Percentiles rank a stretch among this genome's conserved stretches.
These are phyloP conservation scores for Drosophila hydei DNA, from an alignment of 1,140 invertebrate species.

Conservation along the genomic window DNA sequence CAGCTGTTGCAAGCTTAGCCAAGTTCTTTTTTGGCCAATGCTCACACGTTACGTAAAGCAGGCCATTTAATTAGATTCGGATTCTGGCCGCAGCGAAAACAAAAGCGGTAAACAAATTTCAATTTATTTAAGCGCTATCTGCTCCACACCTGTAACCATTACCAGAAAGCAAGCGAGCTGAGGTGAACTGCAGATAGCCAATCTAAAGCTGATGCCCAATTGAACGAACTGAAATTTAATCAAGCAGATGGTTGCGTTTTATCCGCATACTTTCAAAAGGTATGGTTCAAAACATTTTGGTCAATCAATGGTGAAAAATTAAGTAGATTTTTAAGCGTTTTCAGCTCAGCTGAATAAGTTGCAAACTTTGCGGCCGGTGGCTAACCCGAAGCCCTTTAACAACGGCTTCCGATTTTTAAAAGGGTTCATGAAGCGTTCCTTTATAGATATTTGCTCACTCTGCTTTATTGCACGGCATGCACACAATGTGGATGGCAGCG, in stretches of 20 bases:
- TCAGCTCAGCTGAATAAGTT: conserved; percentile 42
- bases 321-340: conserved; percentile 54
- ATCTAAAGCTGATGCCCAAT: conserved; percentile 24
- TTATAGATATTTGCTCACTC: conserved; percentile 20
- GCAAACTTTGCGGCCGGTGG: conserved; percentile 52
- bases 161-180: background rate
- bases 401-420: conserved; percentile 16
- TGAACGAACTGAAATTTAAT: conserved; percentile 61
- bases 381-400: conserved; percentile 23
- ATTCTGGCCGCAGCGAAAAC: conserved; percentile 38
- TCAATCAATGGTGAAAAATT: conserved; percentile 59
- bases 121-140: conserved; percentile 70
- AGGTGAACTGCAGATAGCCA: conserved; percentile 1
- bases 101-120: conserved; percentile 61
- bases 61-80: conserved; percentile 69
- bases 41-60: conserved; percentile 31
- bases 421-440: conserved; percentile 8
- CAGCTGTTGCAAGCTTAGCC: conserved; percentile 59
- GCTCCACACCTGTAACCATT: conserved; percentile 36
- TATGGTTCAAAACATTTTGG: conserved; percentile 35
- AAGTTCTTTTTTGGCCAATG: conserved; percentile 35
- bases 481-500: conserved; percentile 41
- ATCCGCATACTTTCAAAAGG: conserved; percentile 11
- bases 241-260: conserved; percentile 64
- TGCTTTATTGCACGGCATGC: conserved; percentile 47